A percentile compares a stretch with the other conserved stretches of the same genome.
Conservation (phyloP, 2,113 vertebrate species). For the Rutilus rutilus region DNA sequence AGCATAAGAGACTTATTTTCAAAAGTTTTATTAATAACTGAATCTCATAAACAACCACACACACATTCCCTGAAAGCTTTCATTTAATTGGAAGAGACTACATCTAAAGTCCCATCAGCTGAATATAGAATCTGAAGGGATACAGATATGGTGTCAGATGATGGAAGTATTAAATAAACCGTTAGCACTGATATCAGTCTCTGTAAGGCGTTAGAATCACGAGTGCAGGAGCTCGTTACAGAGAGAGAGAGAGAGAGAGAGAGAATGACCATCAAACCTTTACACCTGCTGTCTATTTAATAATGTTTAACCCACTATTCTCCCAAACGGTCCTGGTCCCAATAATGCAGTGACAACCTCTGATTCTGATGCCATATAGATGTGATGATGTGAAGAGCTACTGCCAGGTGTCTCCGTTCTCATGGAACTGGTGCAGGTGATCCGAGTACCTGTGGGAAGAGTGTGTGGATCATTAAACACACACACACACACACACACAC, state of each 20-base stretch:
- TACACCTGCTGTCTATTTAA: not conserved
- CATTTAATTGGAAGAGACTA: not conserved
- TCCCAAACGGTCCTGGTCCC: not conserved
- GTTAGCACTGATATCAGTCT: not conserved
- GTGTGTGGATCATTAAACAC: not conserved
- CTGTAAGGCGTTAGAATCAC: not conserved
- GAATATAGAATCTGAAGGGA: not conserved
- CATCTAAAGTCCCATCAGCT: not conserved
- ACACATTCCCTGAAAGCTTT: not conserved
- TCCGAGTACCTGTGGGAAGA: slow-evolving; percentile 84
- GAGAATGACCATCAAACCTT: not conserved
- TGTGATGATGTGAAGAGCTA: slow-evolving; percentile 44
- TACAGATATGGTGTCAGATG: not conserved
- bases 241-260: not conserved
- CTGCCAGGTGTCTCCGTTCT: slow-evolving; percentile 81
- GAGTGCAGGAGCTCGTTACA: not conserved
- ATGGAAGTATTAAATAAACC: not conserved
- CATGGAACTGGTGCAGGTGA: slow-evolving; percentile 93
- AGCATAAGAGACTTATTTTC: not conserved
- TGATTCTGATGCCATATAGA: not conserved
- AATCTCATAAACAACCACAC: not conserved
- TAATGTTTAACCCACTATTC: not conserved
- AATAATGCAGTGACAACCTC: not conserved
- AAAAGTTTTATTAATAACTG: not conserved
- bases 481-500: not conserved